A percentile compares a stretch with the other conserved stretches of the same genome.
These are phyloP conservation scores for Crotophaga sulcirostris DNA, from an alignment of 2,113 vertebrate genomes.

Conservation along the genomic window DNA sequence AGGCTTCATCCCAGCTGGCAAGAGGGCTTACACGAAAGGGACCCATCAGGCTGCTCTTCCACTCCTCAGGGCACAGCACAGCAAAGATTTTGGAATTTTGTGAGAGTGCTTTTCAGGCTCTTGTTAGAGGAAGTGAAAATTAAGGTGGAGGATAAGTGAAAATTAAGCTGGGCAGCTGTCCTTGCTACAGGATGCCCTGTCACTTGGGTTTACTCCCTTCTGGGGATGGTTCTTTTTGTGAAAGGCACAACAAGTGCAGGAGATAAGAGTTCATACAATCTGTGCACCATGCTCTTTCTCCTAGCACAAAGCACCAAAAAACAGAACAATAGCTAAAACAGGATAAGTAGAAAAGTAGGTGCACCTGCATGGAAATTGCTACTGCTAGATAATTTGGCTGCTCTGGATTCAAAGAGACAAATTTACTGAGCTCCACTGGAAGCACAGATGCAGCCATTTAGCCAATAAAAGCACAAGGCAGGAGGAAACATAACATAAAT, in stretches of 20 bases:
- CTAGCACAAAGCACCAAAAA: background rate
- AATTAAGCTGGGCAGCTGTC: background rate
- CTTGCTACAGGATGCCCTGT: background rate
- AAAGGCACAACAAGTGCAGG: background rate
- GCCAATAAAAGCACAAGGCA: background rate
- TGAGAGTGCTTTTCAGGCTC: background rate
- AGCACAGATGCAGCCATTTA: background rate
- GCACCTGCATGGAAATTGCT: conserved; percentile 14
- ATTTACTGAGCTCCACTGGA: background rate
- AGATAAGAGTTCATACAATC: background rate
- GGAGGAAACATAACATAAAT: background rate
- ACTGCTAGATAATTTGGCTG: background rate
- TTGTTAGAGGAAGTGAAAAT: background rate
- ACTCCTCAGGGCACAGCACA: background rate
- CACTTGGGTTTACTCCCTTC: background rate
- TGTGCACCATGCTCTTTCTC: background rate
- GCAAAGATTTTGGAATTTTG: background rate
- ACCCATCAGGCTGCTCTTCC: background rate
- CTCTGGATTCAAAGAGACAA: background rate
- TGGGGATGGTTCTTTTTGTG: background rate
- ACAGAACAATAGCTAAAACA: background rate
- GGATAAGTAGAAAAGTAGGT: background rate
- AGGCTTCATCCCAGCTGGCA: background rate
- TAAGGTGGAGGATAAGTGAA: background rate
- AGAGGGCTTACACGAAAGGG: background rate